Evolutionary conservation across 2,113 vertebrate species (phyloP).

Genomic region (Pagrus major): DNA sequence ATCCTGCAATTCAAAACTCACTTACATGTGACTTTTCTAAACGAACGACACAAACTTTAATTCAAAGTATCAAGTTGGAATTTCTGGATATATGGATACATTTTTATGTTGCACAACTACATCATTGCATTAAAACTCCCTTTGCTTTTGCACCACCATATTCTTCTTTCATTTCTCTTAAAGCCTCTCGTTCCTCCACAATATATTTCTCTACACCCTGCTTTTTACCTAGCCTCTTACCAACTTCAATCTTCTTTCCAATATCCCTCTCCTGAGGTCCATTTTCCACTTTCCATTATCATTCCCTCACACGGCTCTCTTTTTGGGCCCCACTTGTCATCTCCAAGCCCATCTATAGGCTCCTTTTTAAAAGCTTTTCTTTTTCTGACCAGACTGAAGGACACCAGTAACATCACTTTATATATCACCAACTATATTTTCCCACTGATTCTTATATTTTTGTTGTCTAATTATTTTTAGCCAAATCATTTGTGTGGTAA

Average conservation of each 20-base stretch:
- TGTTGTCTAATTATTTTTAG: slow-evolving; percentile 6
- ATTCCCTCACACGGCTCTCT: slow-evolving; percentile 63
- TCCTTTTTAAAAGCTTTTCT: slow-evolving; percentile 43
- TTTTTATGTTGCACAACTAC: slow-evolving; percentile 16
- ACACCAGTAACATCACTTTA: slow-evolving; percentile 25
- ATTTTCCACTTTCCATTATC: slow-evolving; percentile 76
- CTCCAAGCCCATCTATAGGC: slow-evolving; percentile 33
- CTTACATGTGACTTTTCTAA: background rate
- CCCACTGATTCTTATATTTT: slow-evolving; percentile 8
- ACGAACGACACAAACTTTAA: background rate
- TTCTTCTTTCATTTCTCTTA: slow-evolving; percentile 24
- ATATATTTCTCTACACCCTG: slow-evolving; percentile 36
- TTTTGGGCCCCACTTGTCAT: slow-evolving; percentile 43
- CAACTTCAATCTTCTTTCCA: slow-evolving; percentile 75
- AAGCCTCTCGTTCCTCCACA: slow-evolving; percentile 46
- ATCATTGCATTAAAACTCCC: slow-evolving; percentile 13
- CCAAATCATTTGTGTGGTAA: background rate
- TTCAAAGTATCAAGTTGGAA: background rate
- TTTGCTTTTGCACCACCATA: slow-evolving; percentile 15
- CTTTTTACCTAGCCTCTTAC: slow-evolving; percentile 56
- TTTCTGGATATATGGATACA: background rate
- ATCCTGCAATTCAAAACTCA: background rate
- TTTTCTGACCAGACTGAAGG: slow-evolving; percentile 37
- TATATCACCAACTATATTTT: slow-evolving; percentile 11
- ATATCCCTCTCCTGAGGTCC: slow-evolving; percentile 67